Evolutionary conservation across 2,888 invertebrate species (phyloP).

Genomic region (Neocrepidodera transversa): DNA sequence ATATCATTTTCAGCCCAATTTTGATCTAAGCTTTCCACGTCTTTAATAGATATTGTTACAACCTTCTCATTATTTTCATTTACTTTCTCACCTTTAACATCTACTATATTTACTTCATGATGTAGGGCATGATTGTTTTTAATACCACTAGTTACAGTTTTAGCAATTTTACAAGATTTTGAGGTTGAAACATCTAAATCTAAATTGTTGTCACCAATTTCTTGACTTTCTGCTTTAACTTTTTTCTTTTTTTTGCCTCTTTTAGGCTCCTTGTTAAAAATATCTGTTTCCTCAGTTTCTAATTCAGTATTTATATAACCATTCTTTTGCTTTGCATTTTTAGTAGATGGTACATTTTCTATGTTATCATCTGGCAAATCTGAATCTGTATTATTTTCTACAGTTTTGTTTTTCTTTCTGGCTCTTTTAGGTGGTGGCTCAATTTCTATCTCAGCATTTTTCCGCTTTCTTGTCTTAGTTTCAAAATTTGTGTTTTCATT

Average conservation of each 20-base stretch:
- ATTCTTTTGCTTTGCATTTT: conserved; percentile 16
- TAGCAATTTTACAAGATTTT: neutral
- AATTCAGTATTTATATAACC: neutral
- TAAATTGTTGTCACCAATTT: neutral
- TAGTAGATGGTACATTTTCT: conserved; percentile 12
- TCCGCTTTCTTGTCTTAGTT: conserved; percentile 19
- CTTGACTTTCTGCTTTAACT: neutral
- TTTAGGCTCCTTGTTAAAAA: neutral
- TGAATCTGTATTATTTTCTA: conserved; percentile 7
- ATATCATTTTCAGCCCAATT: conserved; percentile 41
- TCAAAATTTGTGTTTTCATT: conserved; percentile 9
- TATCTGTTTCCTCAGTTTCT: neutral
- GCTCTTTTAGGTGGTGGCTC: neutral
- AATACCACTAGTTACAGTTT: neutral
- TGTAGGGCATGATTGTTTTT: neutral
- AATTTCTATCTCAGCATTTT: neutral
- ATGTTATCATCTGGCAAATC: neutral
- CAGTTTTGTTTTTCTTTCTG: conserved; percentile 4
- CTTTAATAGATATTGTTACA: conserved; percentile 31
- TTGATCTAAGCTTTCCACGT: conserved; percentile 33
- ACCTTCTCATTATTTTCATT: conserved; percentile 34
- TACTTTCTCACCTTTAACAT: conserved; percentile 25
- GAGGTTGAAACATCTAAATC: neutral
- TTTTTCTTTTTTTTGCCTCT: too few species aligned
- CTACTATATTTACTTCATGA: conserved; percentile 33